Conservation (phyloP, 2,888 invertebrate species). For the Agrotis segetum region DNA sequence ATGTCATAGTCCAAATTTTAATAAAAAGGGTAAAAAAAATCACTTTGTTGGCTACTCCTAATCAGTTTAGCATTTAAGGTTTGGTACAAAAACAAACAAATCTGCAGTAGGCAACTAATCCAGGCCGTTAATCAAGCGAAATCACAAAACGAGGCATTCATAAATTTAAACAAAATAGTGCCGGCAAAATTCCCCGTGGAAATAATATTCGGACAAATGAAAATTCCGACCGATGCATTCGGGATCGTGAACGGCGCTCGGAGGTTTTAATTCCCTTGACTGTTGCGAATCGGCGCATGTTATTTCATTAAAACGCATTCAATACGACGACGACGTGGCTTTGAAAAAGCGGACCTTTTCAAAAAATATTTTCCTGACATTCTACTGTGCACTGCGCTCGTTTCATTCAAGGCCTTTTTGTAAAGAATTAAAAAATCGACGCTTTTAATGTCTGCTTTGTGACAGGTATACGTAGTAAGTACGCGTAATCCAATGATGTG, state of each 20-base stretch:
- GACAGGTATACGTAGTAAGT: slow-evolving; percentile 35
- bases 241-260: slow-evolving; percentile 80
- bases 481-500: slow-evolving; percentile 57
- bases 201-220: slow-evolving; percentile 89
- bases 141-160: slow-evolving; percentile 73
- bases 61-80: not conserved
- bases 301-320: slow-evolving; percentile 91
- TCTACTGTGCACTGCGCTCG: slow-evolving; percentile 80
- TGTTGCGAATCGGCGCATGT: slow-evolving; percentile 90
- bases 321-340: slow-evolving; percentile 90
- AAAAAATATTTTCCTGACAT: slow-evolving; percentile 89
- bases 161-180: slow-evolving; percentile 80
- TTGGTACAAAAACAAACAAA: slow-evolving; percentile 33
- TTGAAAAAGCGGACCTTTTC: slow-evolving; percentile 89
- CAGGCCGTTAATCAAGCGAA: slow-evolving; percentile 73
- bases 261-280: slow-evolving; percentile 90
- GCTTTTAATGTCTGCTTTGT: slow-evolving; percentile 67
- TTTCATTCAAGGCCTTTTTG: slow-evolving; percentile 81
- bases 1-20: not conserved
- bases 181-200: slow-evolving; percentile 78
- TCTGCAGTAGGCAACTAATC: slow-evolving; percentile 67
- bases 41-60: not conserved
- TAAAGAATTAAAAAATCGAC: slow-evolving; percentile 76
- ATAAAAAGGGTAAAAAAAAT: no score
- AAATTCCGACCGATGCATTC: slow-evolving; percentile 86